phyloP scores from a whole-genome alignment of 1,140 invertebrate genomes.

The Lordiphosa stackelbergi region DNA sequence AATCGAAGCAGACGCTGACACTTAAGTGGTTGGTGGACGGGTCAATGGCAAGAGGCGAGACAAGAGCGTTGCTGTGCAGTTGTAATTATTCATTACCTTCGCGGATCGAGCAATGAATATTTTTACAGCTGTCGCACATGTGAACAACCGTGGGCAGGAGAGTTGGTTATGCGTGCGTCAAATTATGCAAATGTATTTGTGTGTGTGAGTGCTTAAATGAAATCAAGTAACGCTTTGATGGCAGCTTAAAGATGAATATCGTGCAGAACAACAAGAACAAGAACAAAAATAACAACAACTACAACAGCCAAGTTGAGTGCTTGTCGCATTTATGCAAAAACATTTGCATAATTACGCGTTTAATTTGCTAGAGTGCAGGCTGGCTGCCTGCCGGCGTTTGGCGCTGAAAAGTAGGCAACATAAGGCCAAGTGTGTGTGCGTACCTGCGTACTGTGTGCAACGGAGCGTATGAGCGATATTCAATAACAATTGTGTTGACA shows the following conservation, averaged over 20 bases:
- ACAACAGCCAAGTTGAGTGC: conserved; percentile 27
- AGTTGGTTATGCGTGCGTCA: conserved; percentile 20
- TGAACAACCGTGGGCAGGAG: conserved; percentile 60
- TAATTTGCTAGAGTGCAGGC: conserved; percentile 69
- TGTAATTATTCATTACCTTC: conserved; percentile 65
- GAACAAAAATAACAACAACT: conserved; percentile 24
- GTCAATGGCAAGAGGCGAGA: conserved; percentile 3
- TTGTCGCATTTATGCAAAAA: conserved; percentile 63
- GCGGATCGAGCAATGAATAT: conserved; percentile 66
- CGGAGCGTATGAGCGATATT: conserved; percentile 51
- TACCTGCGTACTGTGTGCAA: conserved; percentile 37
- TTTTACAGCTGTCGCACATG: conserved; percentile 69
- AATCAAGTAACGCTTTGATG: conserved; percentile 70
- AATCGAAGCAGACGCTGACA: conserved; percentile 2
- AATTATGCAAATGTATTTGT: conserved; percentile 63
- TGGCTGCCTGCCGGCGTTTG: conserved; percentile 11
- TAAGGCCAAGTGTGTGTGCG: conserved; percentile 21
- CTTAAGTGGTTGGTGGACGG: conserved; percentile 3
- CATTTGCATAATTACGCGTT: conserved; percentile 74
- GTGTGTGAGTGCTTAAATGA: conserved; percentile 57
- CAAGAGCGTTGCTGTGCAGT: conserved; percentile 11
- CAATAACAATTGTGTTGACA: conserved; percentile 20
- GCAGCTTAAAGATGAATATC: conserved; percentile 36
- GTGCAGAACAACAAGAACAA: conserved; percentile 16
- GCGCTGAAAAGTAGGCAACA: conserved; percentile 21